Conservation (phyloP, 2,113 vertebrate species). For the Hippopotamus amphibius region DNA sequence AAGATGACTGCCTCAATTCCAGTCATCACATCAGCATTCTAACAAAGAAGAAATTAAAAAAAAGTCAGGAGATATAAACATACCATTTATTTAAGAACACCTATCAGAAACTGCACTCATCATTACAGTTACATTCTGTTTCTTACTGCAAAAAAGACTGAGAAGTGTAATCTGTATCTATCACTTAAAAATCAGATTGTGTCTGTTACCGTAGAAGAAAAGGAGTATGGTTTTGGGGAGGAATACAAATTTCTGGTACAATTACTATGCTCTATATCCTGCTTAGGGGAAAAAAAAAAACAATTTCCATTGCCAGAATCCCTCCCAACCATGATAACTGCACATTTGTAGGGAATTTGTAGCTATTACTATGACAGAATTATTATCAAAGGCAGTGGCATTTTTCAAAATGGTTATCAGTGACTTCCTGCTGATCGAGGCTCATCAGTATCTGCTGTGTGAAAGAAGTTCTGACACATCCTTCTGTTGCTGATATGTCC, state of each 20-base stretch:
- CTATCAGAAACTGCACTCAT: not conserved
- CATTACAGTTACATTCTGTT: not conserved
- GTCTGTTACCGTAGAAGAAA: not conserved
- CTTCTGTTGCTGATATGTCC: constrained; percentile 47
- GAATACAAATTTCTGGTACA: not conserved
- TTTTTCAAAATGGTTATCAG: constrained; percentile 54
- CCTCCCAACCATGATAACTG: not conserved
- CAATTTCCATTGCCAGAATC: not conserved
- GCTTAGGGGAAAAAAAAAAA: not conserved
- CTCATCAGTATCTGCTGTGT: constrained; percentile 48
- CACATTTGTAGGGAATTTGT: constrained; percentile 36
- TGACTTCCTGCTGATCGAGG: constrained; percentile 1
- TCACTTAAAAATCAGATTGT: not conserved
- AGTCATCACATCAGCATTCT: not conserved
- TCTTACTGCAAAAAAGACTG: not conserved
- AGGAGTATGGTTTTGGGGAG: not conserved
- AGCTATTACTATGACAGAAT: constrained; percentile 60
- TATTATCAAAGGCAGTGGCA: constrained; percentile 45
- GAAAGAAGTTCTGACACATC: constrained; percentile 55
- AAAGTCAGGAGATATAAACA: not conserved
- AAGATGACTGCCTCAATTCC: not conserved
- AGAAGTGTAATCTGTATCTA: not conserved
- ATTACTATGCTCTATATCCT: not conserved
- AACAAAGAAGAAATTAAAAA: not conserved
- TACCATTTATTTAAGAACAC: not conserved